These are phyloP conservation scores for Coelopa frigida DNA, from an alignment of 1,140 invertebrate genomes.

Conservation along the genomic window DNA sequence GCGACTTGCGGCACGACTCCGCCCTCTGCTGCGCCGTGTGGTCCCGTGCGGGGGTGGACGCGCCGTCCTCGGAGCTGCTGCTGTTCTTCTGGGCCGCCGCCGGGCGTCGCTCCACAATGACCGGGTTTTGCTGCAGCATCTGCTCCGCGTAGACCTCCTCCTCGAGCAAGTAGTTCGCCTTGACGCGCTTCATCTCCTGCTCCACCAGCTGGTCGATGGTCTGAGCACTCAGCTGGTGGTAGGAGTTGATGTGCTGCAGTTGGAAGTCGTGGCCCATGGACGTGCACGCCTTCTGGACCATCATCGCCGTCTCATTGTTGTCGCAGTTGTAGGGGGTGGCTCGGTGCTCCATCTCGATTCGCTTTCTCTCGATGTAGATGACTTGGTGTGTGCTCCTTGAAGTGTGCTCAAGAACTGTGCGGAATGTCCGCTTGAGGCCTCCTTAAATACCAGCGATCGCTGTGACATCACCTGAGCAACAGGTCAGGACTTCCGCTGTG, in stretches of 20 bases:
- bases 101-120: slow-evolving; percentile 32
- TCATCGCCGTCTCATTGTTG: too few species aligned
- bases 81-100: slow-evolving; percentile 1
- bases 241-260: slow-evolving; percentile 8
- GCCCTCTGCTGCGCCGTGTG: slow-evolving; percentile 27
- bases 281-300: slow-evolving; percentile 2
- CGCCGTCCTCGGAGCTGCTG: background rate
- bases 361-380: too few species aligned
- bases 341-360: too few species aligned
- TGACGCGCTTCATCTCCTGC: slow-evolving; percentile 27
- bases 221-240: slow-evolving; percentile 1
- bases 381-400: too few species aligned
- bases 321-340: too few species aligned
- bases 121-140: slow-evolving; percentile 32
- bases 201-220: slow-evolving; percentile 28
- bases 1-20: slow-evolving; percentile 37
- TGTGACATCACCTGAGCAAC: too few species aligned
- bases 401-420: too few species aligned
- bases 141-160: slow-evolving; percentile 35
- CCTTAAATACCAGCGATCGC: too few species aligned
- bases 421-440: too few species aligned
- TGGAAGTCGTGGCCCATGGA: slow-evolving; percentile 1
- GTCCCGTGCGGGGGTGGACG: too few species aligned
- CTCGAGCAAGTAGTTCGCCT: slow-evolving; percentile 29
- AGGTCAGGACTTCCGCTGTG: too few species aligned